Evolutionary conservation across 2,888 invertebrate species (phyloP), one percentile per base, ranked within the genome.

Genomic region (Dicyrtomina minuta): DNA sequence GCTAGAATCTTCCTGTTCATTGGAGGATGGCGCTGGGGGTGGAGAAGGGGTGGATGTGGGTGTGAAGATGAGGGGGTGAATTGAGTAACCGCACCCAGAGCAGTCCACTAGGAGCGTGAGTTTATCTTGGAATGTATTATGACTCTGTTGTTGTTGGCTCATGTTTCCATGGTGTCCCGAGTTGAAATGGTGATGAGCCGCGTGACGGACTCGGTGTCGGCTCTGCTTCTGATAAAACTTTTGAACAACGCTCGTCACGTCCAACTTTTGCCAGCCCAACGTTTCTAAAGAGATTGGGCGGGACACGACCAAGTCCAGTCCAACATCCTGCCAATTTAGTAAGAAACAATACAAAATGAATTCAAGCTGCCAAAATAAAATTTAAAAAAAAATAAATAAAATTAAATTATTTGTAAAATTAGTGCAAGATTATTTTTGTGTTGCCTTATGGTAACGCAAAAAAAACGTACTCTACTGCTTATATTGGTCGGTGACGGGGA

Each of bases 211-310:
- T 43, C 76, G 70, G 43, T 77, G 77, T 26, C 75, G 70, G 67
- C 74, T 75, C 53, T 75, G 72, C 65, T 76, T 77, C 10, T 13
- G 3, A 53, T 49, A 49, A 8, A 93, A 93, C 77, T 86, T 85
- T 77, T 88, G 87, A 70, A 91, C 91, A 60, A 89, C 89, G 71
- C 85, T 84, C 74, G 92, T 92, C 78, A 94, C 86, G 83, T 94
- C 92, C 78, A 94, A 86, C 79, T 91, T 90, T 82, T 91, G 90
- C 94, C 94, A 94, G 60, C 91, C 93, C 75, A 89, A 85, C 73
- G 87, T 85, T 60, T 87, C 85, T 68, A 88, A 85, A 80, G 88
- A 85, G 78, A 89, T 84, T 61, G 83, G 80, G 71, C 84, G 82
- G 10, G 86, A 85, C 51, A 85, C 83, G 76, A 85, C 82, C 81